Evolutionary conservation across 2,113 vertebrate species (phyloP).

Genomic region (Channa argus): DNA sequence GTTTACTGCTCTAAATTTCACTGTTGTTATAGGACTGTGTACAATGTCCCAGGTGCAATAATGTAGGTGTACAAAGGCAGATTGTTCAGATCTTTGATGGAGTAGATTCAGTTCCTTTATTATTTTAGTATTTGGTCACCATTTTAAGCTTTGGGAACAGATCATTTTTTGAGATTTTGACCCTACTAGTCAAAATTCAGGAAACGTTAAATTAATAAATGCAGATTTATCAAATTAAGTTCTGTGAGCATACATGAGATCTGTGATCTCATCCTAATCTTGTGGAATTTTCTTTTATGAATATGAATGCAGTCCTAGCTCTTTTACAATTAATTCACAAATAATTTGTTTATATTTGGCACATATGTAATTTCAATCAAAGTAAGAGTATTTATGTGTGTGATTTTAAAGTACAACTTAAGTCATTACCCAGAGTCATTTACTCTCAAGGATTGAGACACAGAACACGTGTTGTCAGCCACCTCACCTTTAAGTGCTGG

Average conservation of each 20-base stretch:
- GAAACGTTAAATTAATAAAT: neutral
- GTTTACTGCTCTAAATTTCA: conserved; percentile 47
- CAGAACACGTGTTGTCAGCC: conserved; percentile 16
- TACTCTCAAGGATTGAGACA: conserved; percentile 14
- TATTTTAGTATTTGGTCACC: conserved; percentile 1
- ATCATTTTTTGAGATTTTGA: no score
- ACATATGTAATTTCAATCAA: neutral
- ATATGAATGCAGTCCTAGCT: neutral
- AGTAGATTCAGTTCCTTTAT: conserved; percentile 6
- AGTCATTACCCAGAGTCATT: conserved; percentile 10
- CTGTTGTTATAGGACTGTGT: conserved; percentile 23
- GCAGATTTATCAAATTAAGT: neutral
- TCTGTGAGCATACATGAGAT: no score
- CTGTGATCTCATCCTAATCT: neutral
- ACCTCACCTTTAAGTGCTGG: conserved; percentile 18
- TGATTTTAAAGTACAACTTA: neutral
- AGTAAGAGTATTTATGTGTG: neutral
- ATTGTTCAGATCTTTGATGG: neutral
- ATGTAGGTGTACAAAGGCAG: conserved; percentile 7
- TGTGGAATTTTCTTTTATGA: neutral
- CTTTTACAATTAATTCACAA: no score
- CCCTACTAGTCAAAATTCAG: neutral
- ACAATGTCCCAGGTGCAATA: conserved; percentile 19
- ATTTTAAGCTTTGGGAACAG: neutral
- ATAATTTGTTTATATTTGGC: neutral